phyloP scores from a whole-genome alignment of 2,888 invertebrate species.

The Rhynchonema sp. region DNA sequence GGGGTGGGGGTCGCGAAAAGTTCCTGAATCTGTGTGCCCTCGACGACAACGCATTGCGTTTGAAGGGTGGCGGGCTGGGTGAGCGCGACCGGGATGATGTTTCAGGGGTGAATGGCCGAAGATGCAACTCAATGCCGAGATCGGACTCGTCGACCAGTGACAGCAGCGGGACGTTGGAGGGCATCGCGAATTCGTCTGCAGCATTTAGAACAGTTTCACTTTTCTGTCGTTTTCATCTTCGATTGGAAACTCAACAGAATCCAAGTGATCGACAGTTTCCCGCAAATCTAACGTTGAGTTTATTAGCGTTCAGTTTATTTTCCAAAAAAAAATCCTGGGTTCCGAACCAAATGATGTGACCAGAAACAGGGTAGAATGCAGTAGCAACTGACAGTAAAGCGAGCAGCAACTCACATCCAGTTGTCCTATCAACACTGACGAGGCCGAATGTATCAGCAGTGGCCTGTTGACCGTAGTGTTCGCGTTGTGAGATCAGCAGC shows the following conservation, averaged over 20 bases:
- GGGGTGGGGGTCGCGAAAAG: not conserved
- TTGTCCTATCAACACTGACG: not conserved
- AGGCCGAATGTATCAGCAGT: not conserved
- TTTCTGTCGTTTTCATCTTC: too few species aligned
- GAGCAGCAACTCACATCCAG: conserved; percentile 13
- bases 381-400: too few species aligned
- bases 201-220: too few species aligned
- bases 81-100: not conserved
- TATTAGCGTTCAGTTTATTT: too few species aligned
- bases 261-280: too few species aligned
- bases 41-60: not conserved
- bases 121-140: not conserved
- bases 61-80: not conserved
- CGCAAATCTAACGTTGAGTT: too few species aligned
- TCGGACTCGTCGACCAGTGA: not conserved
- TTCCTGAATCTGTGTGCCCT: not conserved
- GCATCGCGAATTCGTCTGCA: conserved; percentile 33
- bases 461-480: too few species aligned
- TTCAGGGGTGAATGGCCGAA: not conserved
- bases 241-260: too few species aligned
- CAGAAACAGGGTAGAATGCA: too few species aligned
- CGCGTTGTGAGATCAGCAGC: conserved; percentile 36
- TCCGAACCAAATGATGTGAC: too few species aligned
- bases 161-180: not conserved
- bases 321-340: too few species aligned